phyloP scores from a whole-genome alignment of 2,113 vertebrate species.

The Callipepla californica region DNA sequence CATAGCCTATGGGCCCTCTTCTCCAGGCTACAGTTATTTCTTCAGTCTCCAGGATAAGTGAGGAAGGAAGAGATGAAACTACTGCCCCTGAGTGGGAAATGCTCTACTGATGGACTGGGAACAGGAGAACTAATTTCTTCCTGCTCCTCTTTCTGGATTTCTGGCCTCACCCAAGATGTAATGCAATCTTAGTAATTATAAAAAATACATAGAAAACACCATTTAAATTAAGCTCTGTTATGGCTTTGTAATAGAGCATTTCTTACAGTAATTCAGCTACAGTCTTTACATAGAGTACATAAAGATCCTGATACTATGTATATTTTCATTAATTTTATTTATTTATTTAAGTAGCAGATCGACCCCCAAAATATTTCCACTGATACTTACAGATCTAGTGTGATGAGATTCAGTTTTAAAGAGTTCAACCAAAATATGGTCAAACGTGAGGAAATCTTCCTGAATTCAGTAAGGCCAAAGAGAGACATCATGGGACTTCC shows the following conservation, averaged over 20 bases:
- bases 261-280: not conserved
- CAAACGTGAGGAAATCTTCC: not conserved
- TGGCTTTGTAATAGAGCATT: not conserved
- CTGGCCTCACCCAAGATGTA: not conserved
- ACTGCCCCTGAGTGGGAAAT: constrained; percentile 8
- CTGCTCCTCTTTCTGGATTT: not conserved
- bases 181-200: not conserved
- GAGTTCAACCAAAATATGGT: not conserved
- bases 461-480: not conserved
- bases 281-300: accelerated
- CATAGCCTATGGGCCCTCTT: not conserved
- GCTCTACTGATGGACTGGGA: not conserved
- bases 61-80: not conserved
- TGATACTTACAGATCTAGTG: not conserved
- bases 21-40: constrained; percentile 16
- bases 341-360: not conserved
- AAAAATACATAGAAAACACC: constrained; percentile 9
- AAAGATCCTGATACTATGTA: not conserved
- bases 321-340: not conserved
- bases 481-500: not conserved
- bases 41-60: constrained; percentile 31
- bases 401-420: not conserved
- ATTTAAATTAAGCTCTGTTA: not conserved
- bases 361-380: not conserved
- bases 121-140: constrained; percentile 15